Evolutionary conservation across 2,113 vertebrate genomes (phyloP), one percentile per base, ranked within the genome.

Genomic region (Platichthys flesus): DNA sequence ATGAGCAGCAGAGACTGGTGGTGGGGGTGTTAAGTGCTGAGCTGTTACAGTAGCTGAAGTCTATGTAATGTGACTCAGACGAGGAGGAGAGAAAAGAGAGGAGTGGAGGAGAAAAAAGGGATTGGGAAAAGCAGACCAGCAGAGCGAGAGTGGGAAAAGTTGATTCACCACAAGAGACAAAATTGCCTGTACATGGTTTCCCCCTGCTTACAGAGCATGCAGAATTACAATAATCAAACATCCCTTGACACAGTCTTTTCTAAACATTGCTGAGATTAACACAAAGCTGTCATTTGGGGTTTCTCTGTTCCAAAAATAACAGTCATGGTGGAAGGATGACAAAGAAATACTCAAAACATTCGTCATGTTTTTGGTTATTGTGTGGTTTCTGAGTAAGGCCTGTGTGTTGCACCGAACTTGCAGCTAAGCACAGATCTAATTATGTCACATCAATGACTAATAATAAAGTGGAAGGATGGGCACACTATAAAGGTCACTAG

Each of bases 391-490:
- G 28, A 23, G 28, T 20, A 63, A 77, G 63, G 37, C 7, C 2
- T 54, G 49, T 21, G 35, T 15, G 28, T 42, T 21, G 56, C 37
- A 54, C 37, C 73, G 45, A 73, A 51, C 3, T 78, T 31, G 7
- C 9, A 74, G 35, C 59, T 71, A 18, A 64, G 66, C 54, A 18
- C 42, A n/a, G n/a, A 74, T 73, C 56, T 75, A 73, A 59, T 82
- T 75, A 68, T 69, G 31, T 74, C 57, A 74, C 73, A 64, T 78
- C 42, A 71, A 68, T 65, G 57, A 79, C 76, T 83, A 77, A 72
- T 76, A 45, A 40, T 57, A n/a, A 10, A 76, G 55, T 65, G 49
- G 14, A 56, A 49, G 42, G 61, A 66, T 55, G 42, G 54, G 56
- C 24, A 15, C 63, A 65, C 13, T 21, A 45, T 5, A 56, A 23